Evolutionary conservation across 2,113 vertebrate genomes (phyloP).

Genomic region (Nothoprocta pentlandii): DNA sequence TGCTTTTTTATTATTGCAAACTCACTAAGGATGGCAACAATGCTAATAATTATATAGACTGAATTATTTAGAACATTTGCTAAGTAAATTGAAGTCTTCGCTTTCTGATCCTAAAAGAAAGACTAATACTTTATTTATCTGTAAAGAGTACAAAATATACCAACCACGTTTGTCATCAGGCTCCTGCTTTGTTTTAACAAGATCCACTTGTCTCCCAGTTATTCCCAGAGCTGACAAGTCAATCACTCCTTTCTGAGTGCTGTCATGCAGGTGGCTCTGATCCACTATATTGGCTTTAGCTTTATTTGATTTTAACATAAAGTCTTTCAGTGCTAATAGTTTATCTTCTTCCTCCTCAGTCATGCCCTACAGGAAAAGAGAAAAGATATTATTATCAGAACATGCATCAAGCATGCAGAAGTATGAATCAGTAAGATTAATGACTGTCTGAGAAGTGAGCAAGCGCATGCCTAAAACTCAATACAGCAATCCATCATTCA

Average conservation of each 20-base stretch:
- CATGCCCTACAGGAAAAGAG: constrained; percentile 87
- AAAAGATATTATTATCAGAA: background rate
- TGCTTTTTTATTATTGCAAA: background rate
- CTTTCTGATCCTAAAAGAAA: background rate
- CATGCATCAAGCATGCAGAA: background rate
- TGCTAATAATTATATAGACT: background rate
- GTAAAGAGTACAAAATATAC: constrained; percentile 11
- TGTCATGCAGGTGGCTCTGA: constrained; percentile 90
- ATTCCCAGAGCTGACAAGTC: constrained; percentile 89
- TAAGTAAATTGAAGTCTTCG: background rate
- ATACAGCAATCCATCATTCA: background rate
- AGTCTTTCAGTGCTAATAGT: constrained; percentile 94
- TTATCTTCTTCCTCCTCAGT: constrained; percentile 97
- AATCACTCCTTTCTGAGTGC: constrained; percentile 88
- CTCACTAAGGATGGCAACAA: background rate
- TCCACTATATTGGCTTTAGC: constrained; percentile 96
- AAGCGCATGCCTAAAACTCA: background rate
- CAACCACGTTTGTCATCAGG: constrained; percentile 93
- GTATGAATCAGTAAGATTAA: background rate
- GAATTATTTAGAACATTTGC: background rate
- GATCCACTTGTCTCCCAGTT: constrained; percentile 92
- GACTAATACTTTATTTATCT: background rate
- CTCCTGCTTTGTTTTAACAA: constrained; percentile 92
- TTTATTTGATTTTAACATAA: constrained; percentile 98
- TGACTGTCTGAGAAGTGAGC: background rate